Percentiles rank a stretch among this genome's conserved stretches.
Conservation (phyloP, 2,888 invertebrate genomes). For the Drosophila dives region DNA sequence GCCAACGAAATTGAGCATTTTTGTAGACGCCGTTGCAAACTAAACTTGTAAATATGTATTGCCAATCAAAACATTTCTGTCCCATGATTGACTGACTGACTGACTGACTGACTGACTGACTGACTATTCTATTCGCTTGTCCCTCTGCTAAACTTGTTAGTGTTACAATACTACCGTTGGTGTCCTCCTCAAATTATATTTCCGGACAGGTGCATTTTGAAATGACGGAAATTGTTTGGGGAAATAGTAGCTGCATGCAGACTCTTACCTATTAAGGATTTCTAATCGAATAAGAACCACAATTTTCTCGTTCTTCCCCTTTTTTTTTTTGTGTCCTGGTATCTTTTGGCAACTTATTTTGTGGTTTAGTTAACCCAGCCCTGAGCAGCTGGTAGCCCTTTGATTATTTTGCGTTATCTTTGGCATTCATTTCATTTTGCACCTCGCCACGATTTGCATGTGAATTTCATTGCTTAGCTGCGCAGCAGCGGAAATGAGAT, state of each 20-base stretch:
- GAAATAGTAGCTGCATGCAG: slow-evolving; percentile 11
- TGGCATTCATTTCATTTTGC: slow-evolving; percentile 37
- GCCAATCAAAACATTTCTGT: slow-evolving; percentile 67
- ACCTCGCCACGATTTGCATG: slow-evolving; percentile 50
- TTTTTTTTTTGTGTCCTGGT: background rate
- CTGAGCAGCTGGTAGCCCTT: background rate
- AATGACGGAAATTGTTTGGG: slow-evolving; percentile 37
- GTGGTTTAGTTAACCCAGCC: slow-evolving; percentile 1
- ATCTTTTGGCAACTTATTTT: slow-evolving; percentile 3
- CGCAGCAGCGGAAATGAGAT: slow-evolving; percentile 50
- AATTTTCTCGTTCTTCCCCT: background rate
- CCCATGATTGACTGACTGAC: slow-evolving; percentile 50
- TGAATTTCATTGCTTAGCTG: slow-evolving; percentile 37
- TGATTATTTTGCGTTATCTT: slow-evolving; percentile 15
- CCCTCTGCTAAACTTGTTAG: slow-evolving; percentile 27
- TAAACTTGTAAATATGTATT: slow-evolving; percentile 15
- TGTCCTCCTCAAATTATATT: slow-evolving; percentile 42
- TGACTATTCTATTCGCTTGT: slow-evolving; percentile 38
- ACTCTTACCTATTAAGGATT: slow-evolving; percentile 11
- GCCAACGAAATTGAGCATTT: slow-evolving; percentile 51
- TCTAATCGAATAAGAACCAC: slow-evolving; percentile 20
- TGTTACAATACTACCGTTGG: slow-evolving; percentile 42
- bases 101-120: background rate
- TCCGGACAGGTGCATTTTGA: slow-evolving; percentile 39
- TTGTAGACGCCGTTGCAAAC: slow-evolving; percentile 34